Conservation (phyloP, 2,113 vertebrate genomes). For the Strix aluco region DNA sequence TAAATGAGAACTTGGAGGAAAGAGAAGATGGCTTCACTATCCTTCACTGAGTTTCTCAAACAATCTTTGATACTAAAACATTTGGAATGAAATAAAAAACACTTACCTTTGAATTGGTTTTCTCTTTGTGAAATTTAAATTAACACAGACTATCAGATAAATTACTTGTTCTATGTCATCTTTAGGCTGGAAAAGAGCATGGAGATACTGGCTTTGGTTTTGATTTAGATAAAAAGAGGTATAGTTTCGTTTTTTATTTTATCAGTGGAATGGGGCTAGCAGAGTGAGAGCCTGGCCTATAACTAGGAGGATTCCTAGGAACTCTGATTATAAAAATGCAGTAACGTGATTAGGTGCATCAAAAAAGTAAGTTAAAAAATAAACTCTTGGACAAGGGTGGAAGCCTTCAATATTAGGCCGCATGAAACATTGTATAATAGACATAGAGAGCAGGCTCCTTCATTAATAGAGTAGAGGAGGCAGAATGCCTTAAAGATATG, state of each 20-base stretch:
- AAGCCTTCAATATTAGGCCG: not conserved
- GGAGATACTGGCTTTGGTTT: not conserved
- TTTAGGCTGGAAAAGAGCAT: not conserved
- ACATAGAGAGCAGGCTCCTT: not conserved
- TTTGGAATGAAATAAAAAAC: not conserved
- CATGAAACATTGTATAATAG: not conserved
- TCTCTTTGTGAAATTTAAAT: not conserved
- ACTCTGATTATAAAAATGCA: not conserved
- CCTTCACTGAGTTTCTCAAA: not conserved
- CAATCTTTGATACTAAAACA: not conserved
- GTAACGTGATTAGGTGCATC: not conserved
- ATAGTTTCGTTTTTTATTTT: not conserved
- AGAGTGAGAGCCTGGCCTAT: not conserved
- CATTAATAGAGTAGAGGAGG: not conserved
- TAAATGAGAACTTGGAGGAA: not conserved
- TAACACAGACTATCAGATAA: not conserved
- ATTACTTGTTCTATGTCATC: not conserved
- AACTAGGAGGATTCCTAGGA: not conserved
- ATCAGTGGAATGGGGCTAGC: not conserved
- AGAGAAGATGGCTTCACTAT: not conserved
- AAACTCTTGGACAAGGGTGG: not conserved
- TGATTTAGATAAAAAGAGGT: not conserved
- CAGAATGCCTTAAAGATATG: not conserved
- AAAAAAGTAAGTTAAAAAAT: not conserved
- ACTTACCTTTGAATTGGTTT: not conserved